These are phyloP conservation scores for Vultur gryphus DNA, from an alignment of 2,797 vertebrate genomes.

Conservation along the genomic window DNA sequence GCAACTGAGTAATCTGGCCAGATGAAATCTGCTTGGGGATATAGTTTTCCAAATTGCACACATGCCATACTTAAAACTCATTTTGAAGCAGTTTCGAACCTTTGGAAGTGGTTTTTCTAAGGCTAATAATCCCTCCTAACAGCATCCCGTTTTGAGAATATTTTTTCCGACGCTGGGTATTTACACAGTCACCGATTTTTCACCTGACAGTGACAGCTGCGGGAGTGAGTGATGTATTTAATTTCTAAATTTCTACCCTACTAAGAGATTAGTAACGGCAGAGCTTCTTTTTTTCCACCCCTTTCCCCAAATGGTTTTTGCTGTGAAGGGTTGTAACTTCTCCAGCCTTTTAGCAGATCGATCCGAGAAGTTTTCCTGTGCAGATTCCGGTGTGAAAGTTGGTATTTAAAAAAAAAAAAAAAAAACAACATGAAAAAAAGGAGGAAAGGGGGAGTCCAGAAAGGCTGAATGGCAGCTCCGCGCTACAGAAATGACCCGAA, in stretches of 20 bases:
- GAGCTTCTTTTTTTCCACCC: background rate
- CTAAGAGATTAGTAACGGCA: background rate
- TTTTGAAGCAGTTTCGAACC: background rate
- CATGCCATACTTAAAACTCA: background rate
- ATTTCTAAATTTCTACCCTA: background rate
- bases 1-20: background rate
- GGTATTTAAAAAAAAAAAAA: background rate
- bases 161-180: background rate
- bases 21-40: background rate
- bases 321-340: background rate
- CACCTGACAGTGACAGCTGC: background rate
- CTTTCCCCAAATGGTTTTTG: background rate
- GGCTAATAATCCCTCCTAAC: background rate
- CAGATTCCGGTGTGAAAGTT: background rate
- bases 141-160: background rate
- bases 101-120: background rate
- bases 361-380: background rate
- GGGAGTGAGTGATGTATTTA: background rate
- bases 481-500: background rate
- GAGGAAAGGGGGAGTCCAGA: too few relatives aligned
- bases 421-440: too few relatives aligned
- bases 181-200: background rate
- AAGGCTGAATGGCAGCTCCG: background rate
- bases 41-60: background rate
- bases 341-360: background rate